Evolutionary conservation across 2,797 vertebrate species (phyloP).

Genomic region (Picus viridis): DNA sequence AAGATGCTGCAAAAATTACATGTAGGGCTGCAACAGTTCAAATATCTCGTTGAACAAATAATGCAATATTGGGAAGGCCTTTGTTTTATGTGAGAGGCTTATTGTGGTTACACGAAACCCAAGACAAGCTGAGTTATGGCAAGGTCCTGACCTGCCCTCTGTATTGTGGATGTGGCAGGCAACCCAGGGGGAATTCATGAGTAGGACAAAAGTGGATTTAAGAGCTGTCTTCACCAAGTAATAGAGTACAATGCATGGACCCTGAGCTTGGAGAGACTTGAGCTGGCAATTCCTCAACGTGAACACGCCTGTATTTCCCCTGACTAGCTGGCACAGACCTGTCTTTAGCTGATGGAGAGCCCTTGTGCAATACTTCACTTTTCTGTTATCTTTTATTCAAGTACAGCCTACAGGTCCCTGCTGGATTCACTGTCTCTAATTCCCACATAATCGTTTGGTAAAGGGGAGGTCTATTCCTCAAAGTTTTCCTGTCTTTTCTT

Average conservation of each 20-base stretch:
- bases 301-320: background rate
- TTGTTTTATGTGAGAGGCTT: conserved; percentile 13
- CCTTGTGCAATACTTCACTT: background rate
- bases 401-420: background rate
- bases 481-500: background rate
- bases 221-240: background rate
- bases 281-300: background rate
- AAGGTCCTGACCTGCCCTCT: conserved; percentile 46
- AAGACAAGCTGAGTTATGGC: conserved; percentile 35
- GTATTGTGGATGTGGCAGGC: background rate
- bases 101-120: conserved; percentile 15
- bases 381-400: background rate
- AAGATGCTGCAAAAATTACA: background rate
- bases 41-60: conserved; percentile 28
- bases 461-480: background rate
- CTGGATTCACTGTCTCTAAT: background rate
- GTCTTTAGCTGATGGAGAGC: background rate
- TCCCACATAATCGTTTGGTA: background rate
- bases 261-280: background rate
- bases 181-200: conserved; percentile 3
- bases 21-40: background rate
- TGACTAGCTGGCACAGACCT: background rate
- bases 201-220: conserved; percentile 34
- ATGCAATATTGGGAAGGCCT: background rate
- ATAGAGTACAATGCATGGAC: background rate